Base-by-base conservation (phyloP, 2,113 vertebrate species). In the Cervus canadensis region DNA sequence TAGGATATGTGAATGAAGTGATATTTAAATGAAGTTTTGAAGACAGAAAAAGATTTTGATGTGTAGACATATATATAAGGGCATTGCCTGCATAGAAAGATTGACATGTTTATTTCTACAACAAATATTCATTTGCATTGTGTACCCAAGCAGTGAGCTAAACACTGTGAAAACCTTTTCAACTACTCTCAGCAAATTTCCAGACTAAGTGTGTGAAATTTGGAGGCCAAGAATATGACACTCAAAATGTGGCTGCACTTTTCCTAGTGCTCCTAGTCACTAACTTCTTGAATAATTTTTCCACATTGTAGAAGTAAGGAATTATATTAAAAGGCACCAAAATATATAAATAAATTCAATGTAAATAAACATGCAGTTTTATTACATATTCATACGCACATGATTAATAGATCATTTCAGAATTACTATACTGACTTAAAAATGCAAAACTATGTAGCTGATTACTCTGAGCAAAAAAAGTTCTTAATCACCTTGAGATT, bases 21-120 rank as follows among this genome's bases (percentile, higher is more conserved):
- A 97, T 57, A 95, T 56, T 90, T 62, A 94, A 89, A 78, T 82
- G 26, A 36, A 85, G 9, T 96, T 59, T 82, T 28, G 89, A 83
- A 16, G 25, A 89, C 33, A 82, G 52, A 87, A 91, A 17, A 84
- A 93, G 23, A 91, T 48, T 90, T 28, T 94, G 48, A 94, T 82
- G 30, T 76, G 11, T 28, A 87, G 23, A 28, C 16, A 89, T 64
- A 59, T 45, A 33, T 33, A 62, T 11, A 74, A 86, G n/a, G 7
- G 8, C n/a, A 94, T 90, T 90, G 14, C 4, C 52, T 59, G 17
- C 33, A 91, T 30, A 97, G 5, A 94, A 87, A 84, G 30, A 48
- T 78, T 21, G 83, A 79, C 8, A 13, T 76, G 17, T 79, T 91
- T 84, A 82, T 91, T 97, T 76, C 91, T 87, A 88, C 50, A 95